These are phyloP conservation scores for Apantesis nais DNA, from an alignment of 2,888 invertebrate genomes.

Conservation along the genomic window DNA sequence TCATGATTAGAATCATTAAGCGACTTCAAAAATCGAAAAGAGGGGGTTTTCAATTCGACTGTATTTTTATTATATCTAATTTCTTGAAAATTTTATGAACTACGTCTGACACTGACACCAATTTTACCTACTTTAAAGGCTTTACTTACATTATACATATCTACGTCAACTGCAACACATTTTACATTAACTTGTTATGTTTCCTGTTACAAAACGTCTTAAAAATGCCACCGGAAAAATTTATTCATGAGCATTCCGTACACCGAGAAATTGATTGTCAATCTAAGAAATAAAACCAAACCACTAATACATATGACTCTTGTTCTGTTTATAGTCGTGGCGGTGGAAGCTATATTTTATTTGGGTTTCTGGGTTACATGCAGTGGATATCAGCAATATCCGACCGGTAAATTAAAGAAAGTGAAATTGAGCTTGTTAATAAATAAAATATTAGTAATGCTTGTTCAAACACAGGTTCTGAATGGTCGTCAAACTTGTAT, in stretches of 20 bases:
- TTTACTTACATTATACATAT: not conserved
- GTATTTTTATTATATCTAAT: no score
- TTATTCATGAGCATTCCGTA: no score
- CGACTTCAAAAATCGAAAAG: no score
- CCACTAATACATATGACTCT: not conserved
- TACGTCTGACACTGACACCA: no score
- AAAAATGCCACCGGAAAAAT: not conserved
- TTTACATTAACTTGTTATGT: not conserved
- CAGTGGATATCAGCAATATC: not conserved
- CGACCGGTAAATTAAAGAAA: not conserved
- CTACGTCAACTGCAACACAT: not conserved
- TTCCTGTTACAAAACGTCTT: not conserved
- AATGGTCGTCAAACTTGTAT: not conserved
- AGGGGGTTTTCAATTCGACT: no score
- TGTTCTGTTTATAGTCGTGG: not conserved
- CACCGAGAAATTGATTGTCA: not conserved
- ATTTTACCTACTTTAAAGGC: no score
- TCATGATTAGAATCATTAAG: no score
- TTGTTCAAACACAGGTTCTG: not conserved
- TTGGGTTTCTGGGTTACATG: not conserved
- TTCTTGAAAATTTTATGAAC: no score
- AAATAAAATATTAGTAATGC: not conserved
- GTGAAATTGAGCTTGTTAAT: not conserved
- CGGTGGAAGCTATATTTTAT: not conserved
- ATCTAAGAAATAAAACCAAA: not conserved